Evolutionary conservation across 2,113 vertebrate species (phyloP), one percentile per base, ranked within the genome.

Genomic region (Oncorhynchus keta): DNA sequence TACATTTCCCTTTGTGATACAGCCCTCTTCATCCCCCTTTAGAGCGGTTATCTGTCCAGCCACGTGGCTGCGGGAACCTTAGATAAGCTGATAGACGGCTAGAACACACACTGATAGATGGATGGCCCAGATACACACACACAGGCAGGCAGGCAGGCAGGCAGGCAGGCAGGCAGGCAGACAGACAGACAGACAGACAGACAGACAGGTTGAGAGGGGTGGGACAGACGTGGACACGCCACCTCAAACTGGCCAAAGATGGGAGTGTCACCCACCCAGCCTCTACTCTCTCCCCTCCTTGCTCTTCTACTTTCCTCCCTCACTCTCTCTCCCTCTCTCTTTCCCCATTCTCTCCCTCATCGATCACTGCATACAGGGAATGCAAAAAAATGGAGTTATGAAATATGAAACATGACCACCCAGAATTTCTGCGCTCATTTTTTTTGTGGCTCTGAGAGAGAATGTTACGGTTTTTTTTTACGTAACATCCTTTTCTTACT

Each of bases 381-480:
- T 1, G 32, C 32, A 35, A 35, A 35, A 89, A 89, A 89, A 89
- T 87, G 83, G 87, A 87, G 91, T 91, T 90, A 91, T 87, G 87
- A 91, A 91, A 91, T 90, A 91, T 86, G 87, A 91, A 91, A 91
- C 88, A 90, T 83, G 89, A 84, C 79, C 81, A 75, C 79, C 20
- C 2, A 89, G 90, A 3, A 2, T 11, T 45, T 45, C 39, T 45
- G 9, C 8, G 39, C 8, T 45, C 0, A 35, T 35, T 39, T 39
- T 0, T 39, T 9, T 39, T 39, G 85, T 79, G 83, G 84, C 84
- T 75, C 70, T 80, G 74, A 88, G 81, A 90, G n/a, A n/a, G n/a
- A n/a, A n/a, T n/a, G n/a, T n/a, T n/a, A n/a, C n/a, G n/a, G n/a
- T n/a, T n/a, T n/a, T 87, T 89, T 88, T 92, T 88, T 88, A 87